phyloP scores from a whole-genome alignment of 92 coral and sea anemone species.

The Actinernus sp. region DNA sequence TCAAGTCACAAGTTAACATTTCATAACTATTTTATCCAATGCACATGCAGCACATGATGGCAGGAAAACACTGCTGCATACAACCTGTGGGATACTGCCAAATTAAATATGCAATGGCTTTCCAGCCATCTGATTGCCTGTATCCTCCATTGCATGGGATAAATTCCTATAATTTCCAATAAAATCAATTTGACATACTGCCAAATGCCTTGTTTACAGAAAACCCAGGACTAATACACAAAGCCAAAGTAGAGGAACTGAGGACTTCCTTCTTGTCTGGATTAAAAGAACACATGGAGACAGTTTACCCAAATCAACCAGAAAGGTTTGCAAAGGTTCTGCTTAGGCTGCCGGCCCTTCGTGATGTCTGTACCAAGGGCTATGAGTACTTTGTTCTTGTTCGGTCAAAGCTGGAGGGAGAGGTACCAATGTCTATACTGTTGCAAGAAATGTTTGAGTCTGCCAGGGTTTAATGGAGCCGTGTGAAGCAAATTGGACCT shows the following conservation, averaged over 20 bases:
- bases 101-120: no score
- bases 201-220: conserved; percentile 45
- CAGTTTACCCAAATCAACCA: conserved; percentile 76
- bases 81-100: no score
- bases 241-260: conserved; percentile 70
- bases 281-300: conserved; percentile 83
- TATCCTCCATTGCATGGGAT: no score
- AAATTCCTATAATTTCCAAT: no score
- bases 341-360: conserved; percentile 91
- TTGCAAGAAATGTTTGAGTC: conserved; percentile 96
- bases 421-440: conserved; percentile 93
- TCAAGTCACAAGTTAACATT: no score
- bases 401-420: conserved; percentile 92
- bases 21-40: no score
- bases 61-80: no score
- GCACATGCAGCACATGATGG: no score
- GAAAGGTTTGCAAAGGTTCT: conserved; percentile 93
- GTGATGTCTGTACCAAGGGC: conserved; percentile 95
- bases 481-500: no score
- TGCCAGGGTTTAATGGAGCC: conserved; percentile 75
- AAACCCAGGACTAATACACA: conserved; percentile 74
- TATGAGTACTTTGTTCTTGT: conserved; percentile 89
- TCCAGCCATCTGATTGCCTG: no score
- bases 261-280: conserved; percentile 82
- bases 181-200: background rate